These are phyloP conservation scores for Drosophila algonquin DNA, from an alignment of 2,888 invertebrate genomes.

Conservation along the genomic window DNA sequence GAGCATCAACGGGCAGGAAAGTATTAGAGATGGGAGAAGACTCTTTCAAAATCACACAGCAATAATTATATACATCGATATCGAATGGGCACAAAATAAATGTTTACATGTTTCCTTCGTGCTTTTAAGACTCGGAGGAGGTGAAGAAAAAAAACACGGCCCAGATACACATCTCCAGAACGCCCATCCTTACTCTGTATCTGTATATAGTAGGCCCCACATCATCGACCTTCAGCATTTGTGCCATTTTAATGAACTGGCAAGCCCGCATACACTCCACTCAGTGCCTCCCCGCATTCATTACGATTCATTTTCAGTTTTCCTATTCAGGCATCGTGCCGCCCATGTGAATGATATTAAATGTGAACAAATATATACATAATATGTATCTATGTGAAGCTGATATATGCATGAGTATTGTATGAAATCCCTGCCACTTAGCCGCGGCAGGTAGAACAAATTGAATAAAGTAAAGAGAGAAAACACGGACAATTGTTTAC, in stretches of 20 bases:
- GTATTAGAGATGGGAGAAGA: not conserved
- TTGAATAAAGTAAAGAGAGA: slow-evolving; percentile 27
- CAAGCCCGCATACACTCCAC: slow-evolving; percentile 35
- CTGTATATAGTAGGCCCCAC: slow-evolving; percentile 4
- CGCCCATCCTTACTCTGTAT: not conserved
- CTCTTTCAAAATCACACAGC: not conserved
- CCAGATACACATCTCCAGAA: not conserved
- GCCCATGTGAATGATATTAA: slow-evolving; percentile 10
- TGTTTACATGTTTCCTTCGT: too few relatives aligned
- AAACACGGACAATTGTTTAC: slow-evolving; percentile 54
- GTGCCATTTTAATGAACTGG: slow-evolving; percentile 46
- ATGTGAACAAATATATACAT: slow-evolving; percentile 13
- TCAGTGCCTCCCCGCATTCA: slow-evolving; percentile 52
- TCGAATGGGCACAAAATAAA: too few relatives aligned
- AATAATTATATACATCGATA: not conserved
- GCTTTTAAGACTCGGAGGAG: too few relatives aligned
- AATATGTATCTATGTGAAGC: slow-evolving; percentile 19
- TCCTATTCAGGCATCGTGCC: slow-evolving; percentile 66
- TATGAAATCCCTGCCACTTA: slow-evolving; percentile 46
- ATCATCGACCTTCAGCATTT: slow-evolving; percentile 40
- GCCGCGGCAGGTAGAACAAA: slow-evolving; percentile 38
- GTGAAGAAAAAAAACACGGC: not conserved
- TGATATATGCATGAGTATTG: not conserved
- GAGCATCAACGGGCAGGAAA: not conserved
- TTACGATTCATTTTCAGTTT: slow-evolving; percentile 69